phyloP scores from a whole-genome alignment of 2,888 invertebrate genomes.

The Mayetiola destructor region DNA sequence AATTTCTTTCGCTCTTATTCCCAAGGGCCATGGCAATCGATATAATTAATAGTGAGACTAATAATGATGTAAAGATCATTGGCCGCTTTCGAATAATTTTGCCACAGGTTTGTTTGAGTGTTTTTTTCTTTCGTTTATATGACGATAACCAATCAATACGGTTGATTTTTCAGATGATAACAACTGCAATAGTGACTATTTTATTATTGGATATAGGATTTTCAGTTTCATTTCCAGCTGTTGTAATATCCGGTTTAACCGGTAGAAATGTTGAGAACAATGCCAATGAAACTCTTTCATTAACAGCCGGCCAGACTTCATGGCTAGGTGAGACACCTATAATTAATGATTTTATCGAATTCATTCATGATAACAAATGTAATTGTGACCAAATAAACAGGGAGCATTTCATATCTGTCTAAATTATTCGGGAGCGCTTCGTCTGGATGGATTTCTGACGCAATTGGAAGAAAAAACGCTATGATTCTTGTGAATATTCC shows the following conservation, averaged over 20 bases:
- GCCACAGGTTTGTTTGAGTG: not conserved
- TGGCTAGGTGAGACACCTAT: constrained; percentile 40
- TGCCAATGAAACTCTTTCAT: constrained; percentile 30
- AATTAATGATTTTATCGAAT: not conserved
- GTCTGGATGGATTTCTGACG: constrained; percentile 41
- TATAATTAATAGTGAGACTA: too few species aligned
- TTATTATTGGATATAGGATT: constrained; percentile 42
- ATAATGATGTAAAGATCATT: too few species aligned
- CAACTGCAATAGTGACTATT: constrained; percentile 41
- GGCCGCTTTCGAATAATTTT: not conserved
- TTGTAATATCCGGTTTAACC: constrained; percentile 41
- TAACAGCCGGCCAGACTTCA: constrained; percentile 40
- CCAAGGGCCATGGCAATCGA: too few species aligned
- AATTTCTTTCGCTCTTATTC: too few species aligned
- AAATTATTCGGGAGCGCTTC: constrained; percentile 44
- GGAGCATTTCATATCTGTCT: constrained; percentile 41
- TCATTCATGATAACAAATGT: not conserved
- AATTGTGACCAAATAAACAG: constrained; percentile 26
- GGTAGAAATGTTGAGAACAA: constrained; percentile 33
- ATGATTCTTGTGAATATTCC: constrained; percentile 43
- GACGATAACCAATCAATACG: too few species aligned
- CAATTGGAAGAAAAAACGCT: constrained; percentile 40
- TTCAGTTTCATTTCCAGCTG: constrained; percentile 43
- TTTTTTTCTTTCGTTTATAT: constrained; percentile 4
- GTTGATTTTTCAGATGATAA: constrained; percentile 34